Base-by-base conservation (phyloP, 2,888 invertebrate genomes). In the Galerucella calmariensis region DNA sequence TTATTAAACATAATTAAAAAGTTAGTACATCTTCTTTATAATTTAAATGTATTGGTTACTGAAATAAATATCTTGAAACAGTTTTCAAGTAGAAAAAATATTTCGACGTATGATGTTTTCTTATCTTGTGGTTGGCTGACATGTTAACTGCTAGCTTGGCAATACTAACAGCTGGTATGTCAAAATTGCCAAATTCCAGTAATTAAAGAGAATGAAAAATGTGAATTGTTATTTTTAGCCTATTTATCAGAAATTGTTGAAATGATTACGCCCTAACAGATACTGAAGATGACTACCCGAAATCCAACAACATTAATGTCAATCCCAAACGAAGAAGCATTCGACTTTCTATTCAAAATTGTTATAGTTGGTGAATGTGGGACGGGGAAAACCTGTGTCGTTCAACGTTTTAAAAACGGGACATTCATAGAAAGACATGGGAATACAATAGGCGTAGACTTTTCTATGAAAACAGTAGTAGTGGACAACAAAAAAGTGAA, bases 381-480 rank as follows among this genome's bases (percentile, higher is more conserved):
- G 41, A 94, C 95, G 48, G 96, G 97, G 44, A 97, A 97, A 90
- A 97, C 97, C 77, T 97, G 94, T 91, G 95, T 98, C 80, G 97
- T 98, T 75, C 97, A 98, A 88, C 92, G 98, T 81, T 95, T 98
- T 88, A 97, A 97, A 88, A 96, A 97, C 77, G 98, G 98, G 75
- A 97, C 96, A 82, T 98, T 96, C 86, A 94, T 97, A 80, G 98
- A 98, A 89, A 91, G 95, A 80, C 97, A 98, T 89, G 97, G 97
- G 75, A 97, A 96, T 86, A 98, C 98, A 66, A 98, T 98, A 85
- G 98, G 98, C 78, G 98, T 98, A 73, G 98, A 98, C 89, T 98
- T 98, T 90, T 97, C 97, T 77, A 98, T 98, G 97, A 98, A 98
- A 92, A 98, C 97, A 70, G 92, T 98, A 58, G 91, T 94, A 80